Conservation (phyloP, 2,888 invertebrate genomes). For the Cantharis lateralis region DNA sequence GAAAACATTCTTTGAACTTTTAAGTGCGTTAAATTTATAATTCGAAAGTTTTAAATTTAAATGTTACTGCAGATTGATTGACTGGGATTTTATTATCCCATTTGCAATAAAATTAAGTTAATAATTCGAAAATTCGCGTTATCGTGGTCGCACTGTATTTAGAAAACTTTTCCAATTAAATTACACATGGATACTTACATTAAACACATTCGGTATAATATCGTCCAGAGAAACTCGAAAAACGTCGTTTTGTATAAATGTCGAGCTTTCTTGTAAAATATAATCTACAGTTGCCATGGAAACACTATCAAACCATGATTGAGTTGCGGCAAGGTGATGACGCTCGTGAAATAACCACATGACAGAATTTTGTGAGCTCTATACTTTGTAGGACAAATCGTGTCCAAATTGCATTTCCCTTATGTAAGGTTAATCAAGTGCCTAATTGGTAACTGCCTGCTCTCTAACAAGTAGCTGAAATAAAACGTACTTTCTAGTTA, state of each 20-base stretch:
- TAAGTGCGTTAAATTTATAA: background rate
- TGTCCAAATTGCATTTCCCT: slow-evolving; percentile 20
- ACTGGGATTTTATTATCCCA: too few species aligned
- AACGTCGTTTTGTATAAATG: background rate
- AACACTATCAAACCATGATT: slow-evolving; percentile 26
- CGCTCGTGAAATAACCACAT: slow-evolving; percentile 29
- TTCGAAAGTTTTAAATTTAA: background rate
- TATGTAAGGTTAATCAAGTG: slow-evolving; percentile 16
- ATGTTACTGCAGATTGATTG: too few species aligned
- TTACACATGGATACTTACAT: background rate
- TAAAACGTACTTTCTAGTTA: background rate
- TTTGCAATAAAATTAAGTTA: background rate
- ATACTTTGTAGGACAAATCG: slow-evolving; percentile 22
- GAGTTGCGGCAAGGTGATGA: slow-evolving; percentile 27
- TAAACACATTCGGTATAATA: background rate
- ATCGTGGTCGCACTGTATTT: background rate
- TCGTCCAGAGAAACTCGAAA: background rate
- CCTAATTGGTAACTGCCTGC: slow-evolving; percentile 8
- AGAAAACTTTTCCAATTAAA: background rate
- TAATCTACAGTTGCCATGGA: slow-evolving; percentile 12
- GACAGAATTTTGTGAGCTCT: slow-evolving; percentile 17
- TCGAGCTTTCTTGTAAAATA: background rate
- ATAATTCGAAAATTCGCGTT: background rate
- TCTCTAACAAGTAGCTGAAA: slow-evolving; percentile 3
- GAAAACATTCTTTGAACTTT: background rate